Evolutionary conservation across 2,113 vertebrate genomes (phyloP), one percentile per base, ranked within the genome.

Genomic region (Scophthalmus maximus): DNA sequence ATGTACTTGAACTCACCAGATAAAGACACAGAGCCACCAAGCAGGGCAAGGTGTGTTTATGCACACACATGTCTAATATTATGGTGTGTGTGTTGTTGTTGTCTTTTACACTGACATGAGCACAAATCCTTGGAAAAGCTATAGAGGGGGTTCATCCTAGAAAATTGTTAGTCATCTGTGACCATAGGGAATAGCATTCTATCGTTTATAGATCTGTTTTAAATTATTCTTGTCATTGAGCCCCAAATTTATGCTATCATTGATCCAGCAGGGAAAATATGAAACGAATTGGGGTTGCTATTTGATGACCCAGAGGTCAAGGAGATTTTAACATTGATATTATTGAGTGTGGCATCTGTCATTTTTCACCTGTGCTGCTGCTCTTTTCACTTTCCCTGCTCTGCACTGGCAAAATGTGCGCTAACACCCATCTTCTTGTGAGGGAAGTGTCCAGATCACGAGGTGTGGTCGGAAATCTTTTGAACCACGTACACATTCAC

Each of bases 181-280:
- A 84, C 89, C 90, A 80, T 22, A 70, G 90, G 87, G 91, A 92
- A 92, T 82, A 89, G 84, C 81, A 53, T 85, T 81, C 85, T 91
- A 91, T 94, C 87, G 94, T 92, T 95, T 97, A 97, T 96, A 95
- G 96, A 98, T 98, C 95, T 96, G 94, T 94, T 97, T 95, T 96
- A 97, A 99, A 97, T 97, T 97, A 98, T 96, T 96, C 95, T 97
- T 98, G 96, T 97, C 96, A 96, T 96, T 97, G 96, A 96, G 93
- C 94, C 94, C 93, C 92, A 95, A 97, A 97, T 98, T 97, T 97
- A 98, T 97, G 95, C 95, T 88, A 83, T 93, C 95, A 98, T 98
- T 98, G 97, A 98, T 98, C 96, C 94, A 87, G 94, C 94, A 94
- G 95, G 95, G 95, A 98, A 98, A 99, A 97, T 97, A 97, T 97